Conservation (phyloP, 2,797 vertebrate species). For the Buphagus erythrorhynchus region DNA sequence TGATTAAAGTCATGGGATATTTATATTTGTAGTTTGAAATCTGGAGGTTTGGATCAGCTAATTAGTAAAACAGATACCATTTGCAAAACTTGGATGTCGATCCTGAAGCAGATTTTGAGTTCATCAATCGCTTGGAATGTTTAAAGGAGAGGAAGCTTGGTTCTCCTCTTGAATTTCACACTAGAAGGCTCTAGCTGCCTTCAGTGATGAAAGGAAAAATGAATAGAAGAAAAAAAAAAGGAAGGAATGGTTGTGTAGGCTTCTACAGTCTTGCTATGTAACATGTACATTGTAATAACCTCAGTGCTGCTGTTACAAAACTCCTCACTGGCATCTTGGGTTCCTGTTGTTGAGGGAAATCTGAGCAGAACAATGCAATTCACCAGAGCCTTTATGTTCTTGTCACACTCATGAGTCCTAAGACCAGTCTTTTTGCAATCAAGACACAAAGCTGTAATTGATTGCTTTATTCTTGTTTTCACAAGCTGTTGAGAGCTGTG, state of each 20-base stretch:
- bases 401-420: neutral
- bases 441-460: conserved; percentile 1
- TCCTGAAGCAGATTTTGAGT: conserved; percentile 19
- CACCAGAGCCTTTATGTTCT: neutral
- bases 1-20: neutral
- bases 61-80: conserved; percentile 42
- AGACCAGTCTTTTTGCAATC: neutral
- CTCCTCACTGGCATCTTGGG: neutral
- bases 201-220: neutral
- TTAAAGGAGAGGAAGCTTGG: conserved; percentile 24
- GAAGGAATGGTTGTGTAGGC: neutral
- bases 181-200: conserved; percentile 2
- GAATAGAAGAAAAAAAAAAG: too few relatives aligned
- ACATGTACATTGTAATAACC: neutral
- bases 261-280: neutral
- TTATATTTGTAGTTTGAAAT: conserved; percentile 28
- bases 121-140: conserved; percentile 24
- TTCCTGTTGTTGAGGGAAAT: neutral
- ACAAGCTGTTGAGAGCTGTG: neutral
- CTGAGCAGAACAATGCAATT: neutral
- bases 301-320: neutral
- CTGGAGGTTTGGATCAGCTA: neutral
- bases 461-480: conserved; percentile 14
- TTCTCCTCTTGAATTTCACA: conserved; percentile 1
- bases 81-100: conserved; percentile 48